Conservation (phyloP, 2,888 invertebrate species). For the Drosophila koepferae region DNA sequence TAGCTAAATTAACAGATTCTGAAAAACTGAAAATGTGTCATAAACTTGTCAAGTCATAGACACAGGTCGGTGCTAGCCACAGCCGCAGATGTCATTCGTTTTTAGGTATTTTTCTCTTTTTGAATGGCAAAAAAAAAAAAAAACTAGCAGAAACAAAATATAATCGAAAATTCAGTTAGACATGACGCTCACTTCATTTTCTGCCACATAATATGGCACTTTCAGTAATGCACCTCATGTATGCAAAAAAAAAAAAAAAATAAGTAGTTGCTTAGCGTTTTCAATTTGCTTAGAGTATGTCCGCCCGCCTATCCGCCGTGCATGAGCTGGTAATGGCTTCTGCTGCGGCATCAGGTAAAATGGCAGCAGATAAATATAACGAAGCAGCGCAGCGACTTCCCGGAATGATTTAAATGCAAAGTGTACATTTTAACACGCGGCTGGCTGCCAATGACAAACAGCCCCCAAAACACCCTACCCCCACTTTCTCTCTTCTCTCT, state of each 20-base stretch:
- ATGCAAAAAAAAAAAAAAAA: conserved; percentile 11
- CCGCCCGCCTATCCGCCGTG: conserved; percentile 7
- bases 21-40: conserved; percentile 28
- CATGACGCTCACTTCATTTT: conserved; percentile 34
- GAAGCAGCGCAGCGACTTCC: conserved; percentile 58
- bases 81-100: not conserved
- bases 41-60: conserved; percentile 31
- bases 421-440: conserved; percentile 78
- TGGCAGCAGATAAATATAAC: conserved; percentile 74
- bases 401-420: conserved; percentile 80
- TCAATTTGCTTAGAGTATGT: conserved; percentile 62
- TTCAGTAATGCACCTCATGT: conserved; percentile 28
- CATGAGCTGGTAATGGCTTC: conserved; percentile 28
- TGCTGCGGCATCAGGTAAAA: conserved; percentile 43
- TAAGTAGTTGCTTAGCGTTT: conserved; percentile 55
- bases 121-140: not conserved
- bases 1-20: conserved; percentile 18
- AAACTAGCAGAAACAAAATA: conserved; percentile 30
- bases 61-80: not conserved
- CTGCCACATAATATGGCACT: conserved; percentile 55
- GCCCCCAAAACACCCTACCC: not conserved
- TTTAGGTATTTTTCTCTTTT: not conserved
- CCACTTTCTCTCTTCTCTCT: not conserved
- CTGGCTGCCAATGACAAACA: conserved; percentile 51
- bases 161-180: conserved; percentile 39